Evolutionary conservation across 2,797 vertebrate genomes (phyloP), one percentile per base, ranked within the genome.

Genomic region (Ctenochaetus hawaiiensis): DNA sequence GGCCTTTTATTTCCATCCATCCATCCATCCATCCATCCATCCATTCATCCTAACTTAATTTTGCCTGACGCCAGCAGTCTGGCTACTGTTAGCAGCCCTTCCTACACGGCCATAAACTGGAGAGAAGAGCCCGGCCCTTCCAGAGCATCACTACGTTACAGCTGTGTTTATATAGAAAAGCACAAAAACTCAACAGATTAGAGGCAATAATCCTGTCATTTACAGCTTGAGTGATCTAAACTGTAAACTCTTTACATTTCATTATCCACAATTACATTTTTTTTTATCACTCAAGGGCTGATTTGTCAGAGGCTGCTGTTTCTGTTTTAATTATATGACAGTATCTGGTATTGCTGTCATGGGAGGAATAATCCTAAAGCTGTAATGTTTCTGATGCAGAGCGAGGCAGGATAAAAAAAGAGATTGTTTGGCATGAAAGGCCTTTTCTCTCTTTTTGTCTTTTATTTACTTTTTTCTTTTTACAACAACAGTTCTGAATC

Each of bases 11-110:
- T 26, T 26, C 26, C 26, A 26, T 45, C 56, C 47, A 62, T 71
- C 67, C 34, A 53, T 60, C 67, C 45, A 2, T 65, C 58, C 41
- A 17, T 76, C 64, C 17, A n/a, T 77, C 60, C 43, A 22, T 76
- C 60, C 45, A 26, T 77, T 39, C 51, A 37, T 63, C 57, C 41
- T 43, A 70, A 91, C 87, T 91, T 71, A 63, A 89, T 87, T 91
- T 81, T 77, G 75, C 47, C 81, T 87, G 90, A 89, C 89, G 90
- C 90, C 93, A 91, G 86, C 78, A 82, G 89, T 90, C 92, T 91
- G 86, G 80, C 80, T 78, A 39, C 82, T 86, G 75, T 91, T 89
- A 89, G 75, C 79, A 85, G 85, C 80, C 76, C 69, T 57, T 83
- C 78, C 69, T 84, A 77, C 39, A 84, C 63, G 77, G 80, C 77